Evolutionary conservation across 2,797 vertebrate genomes (phyloP), one percentile per base, ranked within the genome.

Genomic region (Tinamus major): DNA sequence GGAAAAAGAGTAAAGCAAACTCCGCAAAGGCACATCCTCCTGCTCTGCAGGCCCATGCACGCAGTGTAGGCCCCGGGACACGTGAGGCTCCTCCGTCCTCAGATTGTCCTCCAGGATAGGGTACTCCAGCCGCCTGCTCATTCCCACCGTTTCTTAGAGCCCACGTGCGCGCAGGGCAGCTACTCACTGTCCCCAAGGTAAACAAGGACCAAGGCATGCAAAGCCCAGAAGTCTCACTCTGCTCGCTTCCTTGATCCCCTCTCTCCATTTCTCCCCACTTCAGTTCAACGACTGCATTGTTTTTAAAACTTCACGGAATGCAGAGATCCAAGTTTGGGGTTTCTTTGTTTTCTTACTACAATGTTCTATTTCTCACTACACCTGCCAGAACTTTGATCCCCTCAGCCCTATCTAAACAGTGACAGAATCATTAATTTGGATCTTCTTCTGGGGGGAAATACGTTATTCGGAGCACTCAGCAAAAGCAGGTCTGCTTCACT

Each of bases 1-100:
- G 83, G 87, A 51, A 71, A 90, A 72, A 79, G 79, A 94, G 88
- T 74, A 95, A 93, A 91, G 85, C 46, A 88, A 89, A 95, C 64
- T 93, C 87, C 70, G 78, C 91, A 72, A 90, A 93, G 94, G 42
- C 2, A 0, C 5, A 74, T 62, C 94, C 92, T 77, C 63, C 49
- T 18, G 74, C 83, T 56, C 55, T 61, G 6, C 59, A 93, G 92
- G 48, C 0, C 0, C n/a, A 29, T 49, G 6, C n/a, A 10, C 1
- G 29, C 21, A 64, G 67, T 49, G 74, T 18, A 42, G 80, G 58
- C 64, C 58, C 5, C 23, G 0, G 56, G 8, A 19, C 56, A 74
- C 6, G 39, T 4, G 68, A 75, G 76, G 80, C 44, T 65, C 35
- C 42, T 67, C 37, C 53, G 17, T 55, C 48, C 18, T 20, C n/a